phyloP scores from a whole-genome alignment of 2,888 invertebrate genomes.

The Clanis bilineata region DNA sequence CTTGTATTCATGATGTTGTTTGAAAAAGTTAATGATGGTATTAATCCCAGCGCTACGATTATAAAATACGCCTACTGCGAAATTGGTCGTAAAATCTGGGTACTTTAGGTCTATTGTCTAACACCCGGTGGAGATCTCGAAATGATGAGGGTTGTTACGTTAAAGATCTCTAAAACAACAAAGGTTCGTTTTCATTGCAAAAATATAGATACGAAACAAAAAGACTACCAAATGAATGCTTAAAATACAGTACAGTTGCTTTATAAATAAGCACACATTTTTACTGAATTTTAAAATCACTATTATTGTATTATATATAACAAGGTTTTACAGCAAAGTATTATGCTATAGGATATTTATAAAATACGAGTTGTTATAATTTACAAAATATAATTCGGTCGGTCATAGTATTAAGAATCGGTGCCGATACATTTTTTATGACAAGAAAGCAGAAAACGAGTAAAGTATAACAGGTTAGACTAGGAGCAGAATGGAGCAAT shows the following conservation, averaged over 20 bases:
- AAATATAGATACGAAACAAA: not conserved
- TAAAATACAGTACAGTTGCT: not conserved
- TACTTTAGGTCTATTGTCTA: not conserved
- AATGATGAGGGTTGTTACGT: not conserved
- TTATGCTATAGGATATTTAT: too few species aligned
- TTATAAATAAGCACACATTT: not conserved
- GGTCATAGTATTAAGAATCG: not conserved
- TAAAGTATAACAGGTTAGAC: conserved; percentile 49
- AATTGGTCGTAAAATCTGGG: not conserved
- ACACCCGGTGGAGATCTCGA: not conserved
- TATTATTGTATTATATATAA: too few species aligned
- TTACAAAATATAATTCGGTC: not conserved
- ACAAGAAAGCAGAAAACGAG: conserved; percentile 63
- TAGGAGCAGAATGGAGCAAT: conserved; percentile 75
- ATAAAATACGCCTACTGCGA: not conserved
- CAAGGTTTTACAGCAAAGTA: too few species aligned
- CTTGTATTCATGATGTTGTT: not conserved
- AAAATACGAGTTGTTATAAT: too few species aligned
- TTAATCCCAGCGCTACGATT: not conserved
- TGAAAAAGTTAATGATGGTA: not conserved
- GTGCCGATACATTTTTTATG: conserved; percentile 38
- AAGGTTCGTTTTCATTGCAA: not conserved
- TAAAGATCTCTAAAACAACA: conserved; percentile 11
- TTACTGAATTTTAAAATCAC: too few species aligned
- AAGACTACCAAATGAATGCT: not conserved